Evolutionary conservation across 2,797 vertebrate species (phyloP).

Genomic region (Megaceryle alcyon): DNA sequence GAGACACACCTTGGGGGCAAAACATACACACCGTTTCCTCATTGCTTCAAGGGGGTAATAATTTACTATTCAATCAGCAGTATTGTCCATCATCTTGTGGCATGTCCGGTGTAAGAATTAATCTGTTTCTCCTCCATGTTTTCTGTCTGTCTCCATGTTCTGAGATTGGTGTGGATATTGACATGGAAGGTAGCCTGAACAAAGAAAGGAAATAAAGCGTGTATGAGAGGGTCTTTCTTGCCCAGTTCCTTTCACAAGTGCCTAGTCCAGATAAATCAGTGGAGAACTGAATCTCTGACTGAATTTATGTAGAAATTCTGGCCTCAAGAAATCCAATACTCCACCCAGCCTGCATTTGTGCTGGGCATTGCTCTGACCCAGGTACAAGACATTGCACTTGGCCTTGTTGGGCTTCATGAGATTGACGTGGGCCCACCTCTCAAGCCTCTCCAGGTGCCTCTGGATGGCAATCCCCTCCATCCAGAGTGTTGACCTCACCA

Average conservation of each 20-base stretch:
- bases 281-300: neutral
- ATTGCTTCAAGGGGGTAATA: slow-evolving; percentile 51
- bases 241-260: neutral
- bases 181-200: neutral
- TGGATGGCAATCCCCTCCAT: too few relatives aligned
- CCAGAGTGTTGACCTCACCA: too few relatives aligned
- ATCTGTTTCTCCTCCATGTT: neutral
- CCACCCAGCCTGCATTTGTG: too few relatives aligned
- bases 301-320: neutral
- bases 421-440: too few relatives aligned
- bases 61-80: slow-evolving; percentile 11
- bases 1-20: slow-evolving; percentile 26
- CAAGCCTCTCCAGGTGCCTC: too few relatives aligned
- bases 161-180: neutral
- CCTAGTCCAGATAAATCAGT: neutral
- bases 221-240: neutral
- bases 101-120: neutral
- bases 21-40: neutral
- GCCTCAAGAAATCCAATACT: neutral
- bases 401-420: too few relatives aligned
- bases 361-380: too few relatives aligned
- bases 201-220: neutral
- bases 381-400: too few relatives aligned
- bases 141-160: neutral
- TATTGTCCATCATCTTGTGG: neutral